Base-by-base conservation (phyloP, 2,797 vertebrate species). In the Brachymystax lenok region DNA sequence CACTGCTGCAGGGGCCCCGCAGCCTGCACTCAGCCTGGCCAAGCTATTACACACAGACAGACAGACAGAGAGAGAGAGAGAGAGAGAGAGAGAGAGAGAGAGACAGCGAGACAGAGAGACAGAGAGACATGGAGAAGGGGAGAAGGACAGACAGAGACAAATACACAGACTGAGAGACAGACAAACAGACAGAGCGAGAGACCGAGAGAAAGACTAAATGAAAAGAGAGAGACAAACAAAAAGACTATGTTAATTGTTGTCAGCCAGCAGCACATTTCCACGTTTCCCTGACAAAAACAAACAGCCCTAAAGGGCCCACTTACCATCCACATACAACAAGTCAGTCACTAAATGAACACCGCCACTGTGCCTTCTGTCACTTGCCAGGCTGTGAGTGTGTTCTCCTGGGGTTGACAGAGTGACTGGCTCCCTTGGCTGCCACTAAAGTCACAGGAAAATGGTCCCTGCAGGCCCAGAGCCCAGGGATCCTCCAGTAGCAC, bases 41-140 rank as follows among this genome's bases (percentile, higher is more conserved):
- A 61, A 21, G 59, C 21, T 21, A 24, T 61, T 24, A 4, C 21
- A 95, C 94, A 93, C 92, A 61, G n/a, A 21, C 2, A 61, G 19
- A 21, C 2, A 19, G 17, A 21, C 8, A 67, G 1, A 67, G n/a
- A 67, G 12, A 24, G 14, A 19, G 13, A 17, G 14, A 27, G 16
- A 5, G 0, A 27, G 64, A 93, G 89, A 89, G 86, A 84, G 92
- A 88, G 35, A 30, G 2, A n/a, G n/a, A n/a, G 21, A 16, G 40
- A 5, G 33, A 64, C 63, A n/a, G n/a, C n/a, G n/a, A 80, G 50
- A 33, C 30, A 52, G 14, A 7, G 13, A 73, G 7, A 64, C 5
- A 28, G 24, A 33, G 4, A n/a, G n/a, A n/a, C n/a, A 30, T 16
- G n/a, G 64, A 6, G 46, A 12, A 24, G 64, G 16, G 17, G 64